phyloP scores from a whole-genome alignment of 2,113 vertebrate genomes.

The Oreochromis niloticus region DNA sequence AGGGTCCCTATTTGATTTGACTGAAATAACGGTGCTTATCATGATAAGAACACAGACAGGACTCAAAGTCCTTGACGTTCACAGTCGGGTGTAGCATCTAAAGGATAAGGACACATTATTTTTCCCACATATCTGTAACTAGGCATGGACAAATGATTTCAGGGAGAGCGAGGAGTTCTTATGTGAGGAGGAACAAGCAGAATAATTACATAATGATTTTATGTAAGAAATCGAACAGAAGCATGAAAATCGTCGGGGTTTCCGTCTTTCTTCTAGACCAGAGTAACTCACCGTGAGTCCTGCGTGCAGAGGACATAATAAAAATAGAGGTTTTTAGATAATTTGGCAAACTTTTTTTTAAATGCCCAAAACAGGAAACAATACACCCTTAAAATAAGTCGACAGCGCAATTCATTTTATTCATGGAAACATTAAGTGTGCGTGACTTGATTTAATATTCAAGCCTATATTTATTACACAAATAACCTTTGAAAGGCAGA shows the following conservation, averaged over 20 bases:
- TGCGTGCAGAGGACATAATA: background rate
- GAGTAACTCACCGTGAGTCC: background rate
- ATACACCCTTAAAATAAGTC: background rate
- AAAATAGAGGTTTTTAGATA: background rate
- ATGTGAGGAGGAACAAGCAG: background rate
- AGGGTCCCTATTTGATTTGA: background rate
- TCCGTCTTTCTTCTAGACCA: background rate
- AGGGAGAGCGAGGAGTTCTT: background rate
- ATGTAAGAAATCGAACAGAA: background rate
- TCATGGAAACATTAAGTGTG: background rate
- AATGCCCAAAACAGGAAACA: background rate
- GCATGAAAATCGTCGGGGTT: background rate
- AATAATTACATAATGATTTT: background rate
- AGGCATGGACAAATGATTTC: background rate
- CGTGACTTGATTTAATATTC: background rate
- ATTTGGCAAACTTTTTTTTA: background rate
- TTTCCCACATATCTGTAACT: background rate
- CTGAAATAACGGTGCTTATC: background rate
- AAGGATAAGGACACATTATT: background rate
- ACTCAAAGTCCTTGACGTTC: background rate
- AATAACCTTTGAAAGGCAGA: background rate
- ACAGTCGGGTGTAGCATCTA: background rate
- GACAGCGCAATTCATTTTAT: background rate
- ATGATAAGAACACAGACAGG: background rate
- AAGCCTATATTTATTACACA: background rate